Conservation (phyloP, 2,888 invertebrate species). For the Uropetala carovei region DNA sequence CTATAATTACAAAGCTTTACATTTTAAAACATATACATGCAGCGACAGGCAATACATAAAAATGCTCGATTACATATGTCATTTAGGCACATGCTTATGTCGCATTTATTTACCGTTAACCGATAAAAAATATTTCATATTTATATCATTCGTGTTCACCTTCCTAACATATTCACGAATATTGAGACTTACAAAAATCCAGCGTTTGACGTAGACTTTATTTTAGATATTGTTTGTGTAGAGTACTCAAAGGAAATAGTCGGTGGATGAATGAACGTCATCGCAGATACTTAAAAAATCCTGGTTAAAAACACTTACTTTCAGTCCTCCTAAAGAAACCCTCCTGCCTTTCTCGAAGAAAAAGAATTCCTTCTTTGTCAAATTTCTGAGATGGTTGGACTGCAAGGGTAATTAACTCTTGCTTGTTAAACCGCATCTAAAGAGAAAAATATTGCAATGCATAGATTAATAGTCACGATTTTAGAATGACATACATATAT, state of each 20-base stretch:
- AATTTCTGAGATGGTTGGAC: conserved; percentile 92
- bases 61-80: neutral
- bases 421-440: conserved; percentile 92
- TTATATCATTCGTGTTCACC: no score
- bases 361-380: conserved; percentile 93
- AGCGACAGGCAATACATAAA: conserved; percentile 23
- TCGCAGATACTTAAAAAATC: no score
- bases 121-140: no score
- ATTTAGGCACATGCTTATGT: conserved; percentile 35
- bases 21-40: conserved; percentile 44
- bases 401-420: conserved; percentile 90
- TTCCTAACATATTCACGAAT: no score
- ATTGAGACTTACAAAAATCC: no score
- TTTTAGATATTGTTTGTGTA: no score
- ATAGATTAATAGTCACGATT: neutral
- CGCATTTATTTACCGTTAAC: no score
- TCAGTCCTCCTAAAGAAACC: conserved; percentile 94
- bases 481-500: neutral
- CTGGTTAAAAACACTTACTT: conserved; percentile 80
- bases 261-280: no score
- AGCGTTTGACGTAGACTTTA: no score
- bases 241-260: no score
- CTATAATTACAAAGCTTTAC: neutral
- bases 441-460: neutral
- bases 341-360: conserved; percentile 92